Percentiles rank a stretch among this genome's conserved stretches.
phyloP scores from a whole-genome alignment of 1,140 invertebrate genomes.

The Apis cerana region DNA sequence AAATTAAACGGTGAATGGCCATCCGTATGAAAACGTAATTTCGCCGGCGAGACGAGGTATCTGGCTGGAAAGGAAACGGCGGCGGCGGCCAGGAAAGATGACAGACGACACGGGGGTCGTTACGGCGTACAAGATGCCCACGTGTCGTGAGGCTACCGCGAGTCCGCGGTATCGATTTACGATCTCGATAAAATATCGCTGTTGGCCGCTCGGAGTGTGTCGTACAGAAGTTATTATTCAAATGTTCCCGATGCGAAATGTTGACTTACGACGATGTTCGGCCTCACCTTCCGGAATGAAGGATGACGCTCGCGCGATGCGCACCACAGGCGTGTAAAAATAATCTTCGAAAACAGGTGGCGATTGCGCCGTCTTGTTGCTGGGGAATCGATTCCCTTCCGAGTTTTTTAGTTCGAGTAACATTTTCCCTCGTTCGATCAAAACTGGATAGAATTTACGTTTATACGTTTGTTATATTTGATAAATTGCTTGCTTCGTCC shows the following conservation, averaged over 20 bases:
- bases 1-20: slow-evolving; percentile 17
- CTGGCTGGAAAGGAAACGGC: slow-evolving; percentile 18
- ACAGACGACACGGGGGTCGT: slow-evolving; percentile 58
- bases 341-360: too few relatives aligned
- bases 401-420: too few relatives aligned
- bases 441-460: too few relatives aligned
- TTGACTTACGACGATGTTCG: slow-evolving; percentile 22
- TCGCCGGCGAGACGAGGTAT: background rate
- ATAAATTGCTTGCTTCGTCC: too few relatives aligned
- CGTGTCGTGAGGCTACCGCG: slow-evolving; percentile 51
- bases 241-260: slow-evolving; percentile 39
- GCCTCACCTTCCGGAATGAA: background rate
- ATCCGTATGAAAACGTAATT: background rate
- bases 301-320: background rate
- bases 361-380: too few relatives aligned
- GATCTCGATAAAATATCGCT: slow-evolving; percentile 52
- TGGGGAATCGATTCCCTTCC: too few relatives aligned
- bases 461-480: too few relatives aligned
- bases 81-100: slow-evolving; percentile 41
- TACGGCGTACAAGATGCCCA: slow-evolving; percentile 52
- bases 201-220: slow-evolving; percentile 18
- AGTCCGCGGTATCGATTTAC: slow-evolving; percentile 48
- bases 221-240: slow-evolving; percentile 45
- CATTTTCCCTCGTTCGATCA: too few relatives aligned
- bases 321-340: background rate